Base-by-base conservation (phyloP, 1,140 invertebrate species). In the Colletes latitarsis region DNA sequence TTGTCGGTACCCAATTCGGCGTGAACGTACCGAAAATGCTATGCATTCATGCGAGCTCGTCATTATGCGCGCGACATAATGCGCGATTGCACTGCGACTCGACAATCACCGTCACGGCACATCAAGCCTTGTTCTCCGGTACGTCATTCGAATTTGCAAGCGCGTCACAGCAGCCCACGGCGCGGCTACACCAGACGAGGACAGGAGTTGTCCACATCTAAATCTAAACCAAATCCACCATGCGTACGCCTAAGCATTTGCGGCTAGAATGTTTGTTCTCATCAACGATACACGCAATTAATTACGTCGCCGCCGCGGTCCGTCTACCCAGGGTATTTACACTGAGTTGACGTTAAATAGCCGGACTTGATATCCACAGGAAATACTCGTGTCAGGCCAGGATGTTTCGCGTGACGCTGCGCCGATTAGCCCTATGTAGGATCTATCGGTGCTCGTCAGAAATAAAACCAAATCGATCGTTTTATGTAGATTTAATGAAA, bases 31-130 rank as follows among this genome's bases (percentile, higher is more conserved):
- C 76, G 86, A 88, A 82, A 87, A 83, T 84, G 71, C 69, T 21
- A 57, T 72, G 83, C 86, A 88, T 88, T 85, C 86, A 83, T 80
- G 82, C 79, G 73, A 77, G 63, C 46, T 74, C 72, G 75, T 87
- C 79, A 86, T 86, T 85, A 85, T 81, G 86, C 86, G 71, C 57
- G 72, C 77, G 71, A 88, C 78, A 85, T 88, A 88, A 88, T 88
- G 82, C 66, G 63, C 78, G 63, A 77, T 74, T 84, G 82, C 86
- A 87, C 71, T 84, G 86, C 79, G 75, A 84, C 85, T 84, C 85
- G 75, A 76, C 73, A 88, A 88, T 88, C 85, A 78, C 81, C 66
- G 64, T 57, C 80, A 72, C 72, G 66, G 62, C 67, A 55, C 62
- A 52, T 81, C 79, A 41, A 21, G 41, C 55, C 63, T 60, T 69